Evolutionary conservation across 2,797 vertebrate genomes (phyloP).

Genomic region (Neosilurus mollespiculum): DNA sequence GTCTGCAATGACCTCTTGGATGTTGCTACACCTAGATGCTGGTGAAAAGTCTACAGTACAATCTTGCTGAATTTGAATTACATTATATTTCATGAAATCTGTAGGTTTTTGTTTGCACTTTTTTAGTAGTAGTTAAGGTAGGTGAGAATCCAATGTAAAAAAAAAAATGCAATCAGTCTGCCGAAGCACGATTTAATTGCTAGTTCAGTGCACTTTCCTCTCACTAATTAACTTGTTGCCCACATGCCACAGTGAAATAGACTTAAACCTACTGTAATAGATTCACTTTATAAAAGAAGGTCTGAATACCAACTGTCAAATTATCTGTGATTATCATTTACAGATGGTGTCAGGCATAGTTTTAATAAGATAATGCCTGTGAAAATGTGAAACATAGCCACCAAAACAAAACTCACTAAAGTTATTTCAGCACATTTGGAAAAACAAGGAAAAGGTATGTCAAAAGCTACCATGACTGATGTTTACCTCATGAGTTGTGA

Average conservation of each 20-base stretch:
- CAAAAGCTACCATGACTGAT: not conserved
- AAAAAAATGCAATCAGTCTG: not conserved
- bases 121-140: no score
- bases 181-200: not conserved
- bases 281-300: not conserved
- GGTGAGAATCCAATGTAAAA: not conserved
- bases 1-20: not conserved
- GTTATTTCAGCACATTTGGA: not conserved
- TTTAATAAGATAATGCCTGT: not conserved
- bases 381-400: not conserved
- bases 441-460: not conserved
- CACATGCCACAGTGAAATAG: not conserved
- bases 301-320: not conserved
- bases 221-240: not conserved
- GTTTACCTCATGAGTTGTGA: not conserved
- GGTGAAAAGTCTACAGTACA: not conserved
- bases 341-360: not conserved
- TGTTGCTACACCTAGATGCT: not conserved
- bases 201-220: not conserved
- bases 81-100: not conserved
- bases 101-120: not conserved
- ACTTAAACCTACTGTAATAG: not conserved
- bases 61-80: not conserved
- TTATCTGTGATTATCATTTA: not conserved
- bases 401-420: not conserved